Percentiles rank a stretch among this genome's conserved stretches.
phyloP scores from a whole-genome alignment of 2,888 invertebrate genomes.

The Ganaspis brasiliensis region DNA sequence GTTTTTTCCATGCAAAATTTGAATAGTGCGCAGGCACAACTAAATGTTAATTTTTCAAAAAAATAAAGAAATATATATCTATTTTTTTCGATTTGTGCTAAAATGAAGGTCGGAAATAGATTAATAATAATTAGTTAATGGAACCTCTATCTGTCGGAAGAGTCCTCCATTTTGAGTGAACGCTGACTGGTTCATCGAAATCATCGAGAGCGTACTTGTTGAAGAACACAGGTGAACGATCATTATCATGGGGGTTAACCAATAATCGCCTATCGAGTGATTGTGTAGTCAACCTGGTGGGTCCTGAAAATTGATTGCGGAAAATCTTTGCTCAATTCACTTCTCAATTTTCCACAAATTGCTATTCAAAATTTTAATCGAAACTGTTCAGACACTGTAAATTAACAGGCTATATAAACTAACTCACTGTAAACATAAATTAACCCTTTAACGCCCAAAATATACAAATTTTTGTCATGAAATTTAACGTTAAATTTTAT shows the following conservation, averaged over 20 bases:
- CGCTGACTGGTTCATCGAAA: conserved; percentile 63
- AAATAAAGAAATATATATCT: no score
- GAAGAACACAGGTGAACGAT: conserved; percentile 85
- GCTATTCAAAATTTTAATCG: neutral
- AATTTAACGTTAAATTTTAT: no score
- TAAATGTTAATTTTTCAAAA: no score
- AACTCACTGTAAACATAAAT: no score
- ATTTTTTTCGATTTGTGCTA: no score
- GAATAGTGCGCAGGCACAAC: no score
- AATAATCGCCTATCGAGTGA: conserved; percentile 76
- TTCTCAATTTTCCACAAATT: neutral
- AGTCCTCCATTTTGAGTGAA: conserved; percentile 59
- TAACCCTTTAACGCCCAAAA: no score
- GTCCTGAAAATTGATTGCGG: conserved; percentile 66
- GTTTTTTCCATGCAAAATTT: no score
- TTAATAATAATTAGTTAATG: conserved; percentile 15
- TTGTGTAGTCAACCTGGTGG: conserved; percentile 76
- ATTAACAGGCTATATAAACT: no score
- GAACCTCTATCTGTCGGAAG: conserved; percentile 49
- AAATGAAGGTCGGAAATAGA: neutral
- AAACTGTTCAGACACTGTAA: neutral
- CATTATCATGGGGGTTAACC: conserved; percentile 75
- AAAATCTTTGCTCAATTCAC: conserved; percentile 44
- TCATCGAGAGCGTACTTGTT: conserved; percentile 87
- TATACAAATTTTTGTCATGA: no score